Percentiles rank a stretch among this genome's conserved stretches.
These are phyloP conservation scores for Panurus biarmicus DNA, from an alignment of 2,113 vertebrate genomes.

Conservation along the genomic window DNA sequence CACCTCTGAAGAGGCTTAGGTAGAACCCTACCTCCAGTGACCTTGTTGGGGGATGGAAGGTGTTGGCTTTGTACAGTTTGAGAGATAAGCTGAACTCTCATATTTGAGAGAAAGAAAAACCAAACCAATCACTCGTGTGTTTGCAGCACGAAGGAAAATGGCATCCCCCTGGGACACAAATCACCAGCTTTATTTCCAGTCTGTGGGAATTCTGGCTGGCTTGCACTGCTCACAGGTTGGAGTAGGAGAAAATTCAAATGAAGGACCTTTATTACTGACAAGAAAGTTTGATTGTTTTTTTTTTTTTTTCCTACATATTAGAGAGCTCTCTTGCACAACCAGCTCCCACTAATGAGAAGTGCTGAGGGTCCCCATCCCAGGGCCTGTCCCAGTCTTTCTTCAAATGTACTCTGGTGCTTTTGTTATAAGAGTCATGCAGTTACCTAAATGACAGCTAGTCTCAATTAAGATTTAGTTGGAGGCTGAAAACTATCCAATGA, in stretches of 20 bases:
- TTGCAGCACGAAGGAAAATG: neutral
- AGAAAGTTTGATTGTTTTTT: neutral
- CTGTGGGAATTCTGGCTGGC: neutral
- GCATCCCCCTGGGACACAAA: neutral
- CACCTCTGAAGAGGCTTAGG: neutral
- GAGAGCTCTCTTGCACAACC: neutral
- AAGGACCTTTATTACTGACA: neutral
- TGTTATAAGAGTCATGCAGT: neutral
- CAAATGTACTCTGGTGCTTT: neutral
- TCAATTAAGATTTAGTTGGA: conserved; percentile 58
- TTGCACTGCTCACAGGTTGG: neutral
- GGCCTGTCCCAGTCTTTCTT: neutral
- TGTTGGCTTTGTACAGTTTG: neutral
- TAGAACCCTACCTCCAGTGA: neutral
- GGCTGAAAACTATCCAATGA: conserved; percentile 40
- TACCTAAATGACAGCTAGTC: conserved; percentile 9
- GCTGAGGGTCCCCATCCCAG: neutral
- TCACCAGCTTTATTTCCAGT: neutral
- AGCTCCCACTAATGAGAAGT: neutral
- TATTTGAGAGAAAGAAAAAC: rapidly evolving
- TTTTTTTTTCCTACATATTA: neutral
- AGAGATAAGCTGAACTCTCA: neutral
- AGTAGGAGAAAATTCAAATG: neutral
- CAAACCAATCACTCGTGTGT: rapidly evolving
- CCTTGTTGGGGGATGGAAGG: neutral